Percentiles rank a stretch among this genome's conserved stretches.
Conservation (phyloP, 92 coral and sea anemone species). For the Meandrina meandrites region DNA sequence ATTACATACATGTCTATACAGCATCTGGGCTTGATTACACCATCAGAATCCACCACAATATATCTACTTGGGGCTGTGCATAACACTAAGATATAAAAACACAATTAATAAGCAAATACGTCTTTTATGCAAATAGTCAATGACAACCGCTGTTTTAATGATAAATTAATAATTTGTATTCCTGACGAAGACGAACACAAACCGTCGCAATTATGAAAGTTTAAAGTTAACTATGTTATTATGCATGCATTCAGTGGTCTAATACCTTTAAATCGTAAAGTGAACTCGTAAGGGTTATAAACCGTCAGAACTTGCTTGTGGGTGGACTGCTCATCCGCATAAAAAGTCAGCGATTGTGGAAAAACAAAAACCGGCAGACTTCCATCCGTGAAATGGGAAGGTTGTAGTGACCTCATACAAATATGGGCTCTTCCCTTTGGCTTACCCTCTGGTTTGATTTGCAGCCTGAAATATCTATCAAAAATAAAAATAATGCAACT, state of each 20-base stretch:
- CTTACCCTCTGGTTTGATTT: neutral
- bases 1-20: conserved; percentile 91
- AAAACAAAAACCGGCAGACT: conserved; percentile 96
- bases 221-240: neutral
- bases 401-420: conserved; percentile 98
- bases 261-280: conserved; percentile 91
- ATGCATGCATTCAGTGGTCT: neutral
- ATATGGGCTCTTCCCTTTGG: neutral
- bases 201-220: neutral
- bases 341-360: conserved; percentile 91
- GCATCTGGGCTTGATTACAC: conserved; percentile 92
- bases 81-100: conserved; percentile 60
- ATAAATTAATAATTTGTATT: neutral
- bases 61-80: conserved; percentile 94
- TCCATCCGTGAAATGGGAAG: conserved; percentile 97
- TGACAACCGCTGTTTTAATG: neutral
- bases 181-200: neutral
- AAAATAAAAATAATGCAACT: neutral
- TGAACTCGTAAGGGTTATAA: conserved; percentile 96
- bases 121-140: neutral
- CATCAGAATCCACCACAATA: conserved; percentile 95
- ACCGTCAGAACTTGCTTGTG: conserved; percentile 96
- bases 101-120: neutral
- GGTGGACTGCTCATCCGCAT: conserved; percentile 90
- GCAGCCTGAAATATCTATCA: conserved; percentile 6